A percentile compares a stretch with the other conserved stretches of the same genome.
Evolutionary conservation across 1,140 invertebrate genomes (phyloP).

Genomic region (Aleiodes sp.): DNA sequence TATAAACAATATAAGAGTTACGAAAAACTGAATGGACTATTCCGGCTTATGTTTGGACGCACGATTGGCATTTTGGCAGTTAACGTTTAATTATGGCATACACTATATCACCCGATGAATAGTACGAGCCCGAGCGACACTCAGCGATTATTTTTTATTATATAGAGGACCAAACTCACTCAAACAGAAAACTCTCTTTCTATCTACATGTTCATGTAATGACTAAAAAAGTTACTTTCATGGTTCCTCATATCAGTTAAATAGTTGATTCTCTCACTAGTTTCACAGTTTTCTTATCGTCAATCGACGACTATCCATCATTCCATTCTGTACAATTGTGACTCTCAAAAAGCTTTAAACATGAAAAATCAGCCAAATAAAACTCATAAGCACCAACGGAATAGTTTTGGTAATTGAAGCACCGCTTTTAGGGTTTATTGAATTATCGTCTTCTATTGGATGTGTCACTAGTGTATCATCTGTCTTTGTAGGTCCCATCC

Average conservation of each 20-base stretch:
- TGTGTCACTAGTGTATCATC: constrained; percentile 35
- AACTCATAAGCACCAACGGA: constrained; percentile 2
- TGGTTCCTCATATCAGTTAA: no score
- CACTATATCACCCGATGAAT: constrained; percentile 34
- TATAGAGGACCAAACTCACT: not conserved
- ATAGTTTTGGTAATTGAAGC: not conserved
- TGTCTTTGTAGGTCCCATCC: constrained; percentile 49
- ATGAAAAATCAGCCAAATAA: constrained; percentile 19
- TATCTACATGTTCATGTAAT: no score
- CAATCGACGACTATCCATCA: not conserved
- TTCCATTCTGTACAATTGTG: constrained; percentile 18
- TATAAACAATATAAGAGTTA: not conserved
- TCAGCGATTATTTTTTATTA: constrained; percentile 15
- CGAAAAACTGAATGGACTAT: not conserved
- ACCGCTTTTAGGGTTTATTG: not conserved
- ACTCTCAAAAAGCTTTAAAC: constrained; percentile 2
- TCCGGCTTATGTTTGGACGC: constrained; percentile 8
- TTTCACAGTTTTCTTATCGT: not conserved
- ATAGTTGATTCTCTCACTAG: not conserved
- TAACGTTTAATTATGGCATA: constrained; percentile 43
- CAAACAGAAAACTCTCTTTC: not conserved
- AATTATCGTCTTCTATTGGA: not conserved
- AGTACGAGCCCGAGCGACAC: not conserved
- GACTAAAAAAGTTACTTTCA: no score
- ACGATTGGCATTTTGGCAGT: constrained; percentile 49